These are phyloP conservation scores for Eudiplozoon nipponicum DNA, from an alignment of 2,888 invertebrate species.

Conservation along the genomic window DNA sequence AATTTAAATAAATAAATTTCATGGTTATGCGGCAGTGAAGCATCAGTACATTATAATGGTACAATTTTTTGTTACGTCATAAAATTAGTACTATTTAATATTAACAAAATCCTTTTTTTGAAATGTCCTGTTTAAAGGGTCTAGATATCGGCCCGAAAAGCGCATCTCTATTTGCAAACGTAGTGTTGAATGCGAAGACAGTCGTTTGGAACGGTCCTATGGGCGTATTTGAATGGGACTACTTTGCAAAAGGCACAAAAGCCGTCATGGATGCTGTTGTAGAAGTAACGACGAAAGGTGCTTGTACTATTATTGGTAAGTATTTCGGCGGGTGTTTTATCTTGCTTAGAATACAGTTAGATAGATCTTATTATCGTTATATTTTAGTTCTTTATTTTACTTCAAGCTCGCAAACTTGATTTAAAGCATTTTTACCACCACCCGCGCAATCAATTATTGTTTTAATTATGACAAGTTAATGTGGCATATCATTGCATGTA, in stretches of 20 bases:
- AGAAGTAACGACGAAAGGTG: constrained; percentile 46
- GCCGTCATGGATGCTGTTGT: constrained; percentile 74
- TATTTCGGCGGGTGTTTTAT: no score
- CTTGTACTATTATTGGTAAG: constrained; percentile 52
- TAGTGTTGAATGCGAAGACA: constrained; percentile 55
- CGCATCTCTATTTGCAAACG: constrained; percentile 41
- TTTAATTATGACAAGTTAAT: no score
- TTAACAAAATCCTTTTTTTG: no score
- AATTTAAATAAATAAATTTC: no score
- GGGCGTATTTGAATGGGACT: constrained; percentile 84
- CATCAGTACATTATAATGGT: no score
- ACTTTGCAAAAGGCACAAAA: constrained; percentile 62
- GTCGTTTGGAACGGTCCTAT: constrained; percentile 98
- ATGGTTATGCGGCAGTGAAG: no score
- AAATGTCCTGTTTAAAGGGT: constrained; percentile 37
- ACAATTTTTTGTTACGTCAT: background rate
- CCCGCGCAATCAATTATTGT: no score
- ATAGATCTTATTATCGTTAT: background rate
- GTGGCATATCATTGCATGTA: no score
- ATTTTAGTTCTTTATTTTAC: no score
- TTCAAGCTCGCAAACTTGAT: no score
- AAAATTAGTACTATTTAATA: background rate
- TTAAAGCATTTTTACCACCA: no score
- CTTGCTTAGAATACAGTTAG: no score
- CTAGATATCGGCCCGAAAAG: constrained; percentile 68